Percentiles rank a stretch among this genome's conserved stretches.
phyloP scores from a whole-genome alignment of 2,797 vertebrate genomes.

The Eupleurogrammus muticus region DNA sequence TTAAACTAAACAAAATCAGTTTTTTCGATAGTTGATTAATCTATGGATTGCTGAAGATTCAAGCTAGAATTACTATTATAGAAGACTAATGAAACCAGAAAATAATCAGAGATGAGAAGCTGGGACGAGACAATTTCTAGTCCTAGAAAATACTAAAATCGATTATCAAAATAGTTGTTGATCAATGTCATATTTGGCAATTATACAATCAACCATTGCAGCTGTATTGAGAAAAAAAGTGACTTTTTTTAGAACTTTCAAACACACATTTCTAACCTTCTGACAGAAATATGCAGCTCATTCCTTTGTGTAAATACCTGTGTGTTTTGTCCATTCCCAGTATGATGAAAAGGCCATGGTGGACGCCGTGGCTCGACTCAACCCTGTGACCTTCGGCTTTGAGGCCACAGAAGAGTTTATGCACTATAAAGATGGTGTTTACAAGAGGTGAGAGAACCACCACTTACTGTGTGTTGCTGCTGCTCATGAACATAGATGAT shows the following conservation, averaged over 20 bases:
- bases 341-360: slow-evolving; percentile 88
- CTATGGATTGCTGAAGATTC: too few relatives aligned
- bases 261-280: not conserved
- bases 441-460: slow-evolving; percentile 83
- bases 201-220: too few relatives aligned
- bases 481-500: not conserved
- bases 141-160: too few relatives aligned
- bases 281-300: not conserved
- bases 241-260: not conserved
- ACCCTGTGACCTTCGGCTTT: slow-evolving; percentile 90
- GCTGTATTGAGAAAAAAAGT: not conserved
- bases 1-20: too few relatives aligned
- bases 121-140: too few relatives aligned
- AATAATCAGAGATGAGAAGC: too few relatives aligned
- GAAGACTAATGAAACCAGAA: too few relatives aligned
- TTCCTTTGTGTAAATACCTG: not conserved
- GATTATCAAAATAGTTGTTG: too few relatives aligned
- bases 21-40: too few relatives aligned
- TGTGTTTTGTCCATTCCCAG: slow-evolving; percentile 64
- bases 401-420: slow-evolving; percentile 86
- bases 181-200: too few relatives aligned
- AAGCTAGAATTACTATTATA: too few relatives aligned
- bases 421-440: slow-evolving; percentile 86
- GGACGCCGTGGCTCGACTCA: slow-evolving; percentile 88
- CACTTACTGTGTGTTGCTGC: not conserved